Evolutionary conservation across 1,140 invertebrate species (phyloP).

Genomic region (Bemisia tabaci): DNA sequence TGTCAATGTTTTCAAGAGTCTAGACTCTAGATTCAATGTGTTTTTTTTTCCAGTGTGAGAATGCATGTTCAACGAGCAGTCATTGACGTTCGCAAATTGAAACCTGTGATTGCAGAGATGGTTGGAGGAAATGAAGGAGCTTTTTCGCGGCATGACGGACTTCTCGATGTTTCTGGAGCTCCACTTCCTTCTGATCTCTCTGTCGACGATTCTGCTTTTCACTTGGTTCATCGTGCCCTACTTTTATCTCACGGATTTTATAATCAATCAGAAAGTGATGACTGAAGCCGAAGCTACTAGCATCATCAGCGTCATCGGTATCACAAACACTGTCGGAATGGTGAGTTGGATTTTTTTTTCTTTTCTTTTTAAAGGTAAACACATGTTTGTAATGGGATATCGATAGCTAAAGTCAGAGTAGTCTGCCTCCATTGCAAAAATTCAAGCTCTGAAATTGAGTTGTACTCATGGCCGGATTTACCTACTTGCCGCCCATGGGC

Average conservation of each 20-base stretch:
- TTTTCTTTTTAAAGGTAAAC: too few relatives aligned
- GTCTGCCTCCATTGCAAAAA: too few relatives aligned
- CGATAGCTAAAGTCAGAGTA: too few relatives aligned
- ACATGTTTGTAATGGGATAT: too few relatives aligned
- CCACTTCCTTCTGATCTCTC: slow-evolving; percentile 63
- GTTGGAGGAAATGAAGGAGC: slow-evolving; percentile 52
- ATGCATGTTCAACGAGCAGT: too few relatives aligned
- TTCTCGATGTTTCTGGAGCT: slow-evolving; percentile 64
- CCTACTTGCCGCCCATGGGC: too few relatives aligned
- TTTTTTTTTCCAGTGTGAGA: too few relatives aligned
- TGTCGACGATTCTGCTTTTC: slow-evolving; percentile 75
- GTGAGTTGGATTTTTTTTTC: slow-evolving; percentile 35
- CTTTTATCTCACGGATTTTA: slow-evolving; percentile 63
- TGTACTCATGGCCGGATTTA: too few relatives aligned
- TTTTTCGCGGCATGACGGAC: slow-evolving; percentile 58
- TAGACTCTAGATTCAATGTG: too few relatives aligned
- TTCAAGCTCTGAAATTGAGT: too few relatives aligned
- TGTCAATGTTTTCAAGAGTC: too few relatives aligned
- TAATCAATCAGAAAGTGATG: slow-evolving; percentile 25
- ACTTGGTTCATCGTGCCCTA: slow-evolving; percentile 84
- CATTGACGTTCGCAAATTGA: too few relatives aligned
- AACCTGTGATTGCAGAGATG: slow-evolving; percentile 65
- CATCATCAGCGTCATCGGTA: slow-evolving; percentile 65
- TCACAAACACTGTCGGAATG: slow-evolving; percentile 78
- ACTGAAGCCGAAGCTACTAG: slow-evolving; percentile 53